Conservation (phyloP, 2,113 vertebrate genomes). For the Amphiprion percula region DNA sequence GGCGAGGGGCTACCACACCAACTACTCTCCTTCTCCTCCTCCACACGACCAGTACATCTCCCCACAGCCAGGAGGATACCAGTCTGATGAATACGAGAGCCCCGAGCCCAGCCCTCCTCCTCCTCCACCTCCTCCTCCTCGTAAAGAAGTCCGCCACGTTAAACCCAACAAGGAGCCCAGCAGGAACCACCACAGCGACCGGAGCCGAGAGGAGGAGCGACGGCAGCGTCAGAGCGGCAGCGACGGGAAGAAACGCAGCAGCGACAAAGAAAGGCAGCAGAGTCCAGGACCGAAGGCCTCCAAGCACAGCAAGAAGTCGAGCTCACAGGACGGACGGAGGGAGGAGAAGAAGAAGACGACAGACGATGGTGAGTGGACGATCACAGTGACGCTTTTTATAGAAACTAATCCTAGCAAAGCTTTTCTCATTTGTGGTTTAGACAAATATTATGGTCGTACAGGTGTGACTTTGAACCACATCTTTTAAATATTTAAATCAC, state of each 20-base stretch:
- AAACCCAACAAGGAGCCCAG: conserved; percentile 76
- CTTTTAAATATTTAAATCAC: too few species aligned
- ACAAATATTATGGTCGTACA: too few species aligned
- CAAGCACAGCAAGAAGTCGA: conserved; percentile 80
- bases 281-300: conserved; percentile 66
- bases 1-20: conserved; percentile 83
- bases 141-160: conserved; percentile 70
- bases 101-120: conserved; percentile 55
- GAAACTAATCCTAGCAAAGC: too few species aligned
- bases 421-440: too few species aligned
- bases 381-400: too few species aligned
- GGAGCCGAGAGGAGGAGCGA: conserved; percentile 62
- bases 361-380: conserved; percentile 75
- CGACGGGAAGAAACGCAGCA: conserved; percentile 71
- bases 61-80: conserved; percentile 79
- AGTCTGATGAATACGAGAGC: conserved; percentile 82
- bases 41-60: conserved; percentile 84
- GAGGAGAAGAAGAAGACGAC: conserved; percentile 83
- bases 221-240: conserved; percentile 55
- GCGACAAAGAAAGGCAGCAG: conserved; percentile 80
- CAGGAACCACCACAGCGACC: conserved; percentile 73
- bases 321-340: conserved; percentile 76
- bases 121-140: conserved; percentile 62
- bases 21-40: conserved; percentile 86
- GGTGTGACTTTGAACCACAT: too few species aligned